These are phyloP conservation scores for Cephus pygmeus DNA, from an alignment of 2,888 invertebrate species.

Conservation along the genomic window DNA sequence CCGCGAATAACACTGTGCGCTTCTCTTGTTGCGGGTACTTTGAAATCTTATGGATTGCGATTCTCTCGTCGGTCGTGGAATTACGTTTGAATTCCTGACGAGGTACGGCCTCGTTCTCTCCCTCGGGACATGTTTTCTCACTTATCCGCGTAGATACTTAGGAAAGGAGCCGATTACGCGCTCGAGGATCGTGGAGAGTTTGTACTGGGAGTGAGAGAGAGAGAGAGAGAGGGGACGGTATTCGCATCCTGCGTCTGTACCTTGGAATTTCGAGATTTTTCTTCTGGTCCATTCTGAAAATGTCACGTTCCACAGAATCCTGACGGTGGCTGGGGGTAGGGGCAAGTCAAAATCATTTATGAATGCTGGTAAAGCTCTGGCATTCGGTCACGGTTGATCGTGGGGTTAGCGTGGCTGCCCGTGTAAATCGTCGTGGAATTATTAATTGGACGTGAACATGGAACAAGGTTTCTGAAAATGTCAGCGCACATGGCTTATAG, in stretches of 20 bases:
- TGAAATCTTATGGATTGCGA: too few species aligned
- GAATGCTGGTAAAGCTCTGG: slow-evolving; percentile 6
- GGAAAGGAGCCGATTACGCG: too few species aligned
- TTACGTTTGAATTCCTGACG: too few species aligned
- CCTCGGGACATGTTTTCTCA: too few species aligned
- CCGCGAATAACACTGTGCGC: too few species aligned
- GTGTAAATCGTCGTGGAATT: slow-evolving; percentile 28
- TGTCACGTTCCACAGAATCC: slow-evolving; percentile 47
- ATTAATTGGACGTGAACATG: slow-evolving; percentile 41
- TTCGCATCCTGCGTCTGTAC: slow-evolving; percentile 29
- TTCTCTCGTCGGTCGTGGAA: too few species aligned
- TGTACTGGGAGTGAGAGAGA: too few species aligned
- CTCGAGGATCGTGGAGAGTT: too few species aligned
- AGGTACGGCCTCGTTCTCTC: too few species aligned
- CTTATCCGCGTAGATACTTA: too few species aligned
- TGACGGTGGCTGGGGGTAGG: not conserved
- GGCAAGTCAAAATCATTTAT: slow-evolving; percentile 26
- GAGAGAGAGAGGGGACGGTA: too few species aligned
- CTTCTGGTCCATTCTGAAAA: slow-evolving; percentile 52
- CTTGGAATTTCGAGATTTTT: slow-evolving; percentile 50
- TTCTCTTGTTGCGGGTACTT: too few species aligned
- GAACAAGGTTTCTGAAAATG: slow-evolving; percentile 43
- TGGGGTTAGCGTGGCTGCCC: slow-evolving; percentile 25
- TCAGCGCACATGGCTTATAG: slow-evolving; percentile 19
- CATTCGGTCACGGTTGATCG: not conserved